phyloP scores from a whole-genome alignment of 1,140 invertebrate species.

The Drosophila sucinea region DNA sequence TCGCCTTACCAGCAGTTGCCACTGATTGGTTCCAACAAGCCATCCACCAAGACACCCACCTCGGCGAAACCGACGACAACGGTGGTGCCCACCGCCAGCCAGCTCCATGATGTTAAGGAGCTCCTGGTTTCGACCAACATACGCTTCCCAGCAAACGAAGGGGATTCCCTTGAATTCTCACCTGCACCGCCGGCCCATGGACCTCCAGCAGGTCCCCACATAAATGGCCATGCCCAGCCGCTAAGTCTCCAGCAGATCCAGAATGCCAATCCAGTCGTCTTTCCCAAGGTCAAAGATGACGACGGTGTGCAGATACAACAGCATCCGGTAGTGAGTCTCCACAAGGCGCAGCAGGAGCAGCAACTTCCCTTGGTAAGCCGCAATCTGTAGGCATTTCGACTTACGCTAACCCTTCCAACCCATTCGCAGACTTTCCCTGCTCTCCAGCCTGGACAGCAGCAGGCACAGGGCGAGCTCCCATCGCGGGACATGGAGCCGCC shows the following conservation, averaged over 20 bases:
- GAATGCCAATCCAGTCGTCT: conserved; percentile 70
- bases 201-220: conserved; percentile 50
- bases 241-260: conserved; percentile 74
- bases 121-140: conserved; percentile 76
- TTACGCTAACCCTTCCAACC: neutral
- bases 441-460: conserved; percentile 27
- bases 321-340: conserved; percentile 75
- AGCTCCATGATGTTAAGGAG: conserved; percentile 65
- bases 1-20: conserved; percentile 73
- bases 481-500: conserved; percentile 76
- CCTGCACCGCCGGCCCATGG: conserved; percentile 38
- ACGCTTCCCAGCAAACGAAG: conserved; percentile 72
- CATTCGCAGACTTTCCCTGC: conserved; percentile 63
- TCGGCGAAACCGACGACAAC: conserved; percentile 23
- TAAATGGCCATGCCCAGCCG: conserved; percentile 80
- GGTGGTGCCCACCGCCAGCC: conserved; percentile 3
- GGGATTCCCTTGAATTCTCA: conserved; percentile 52
- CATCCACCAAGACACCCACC: conserved; percentile 38
- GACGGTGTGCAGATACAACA: conserved; percentile 71
- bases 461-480: conserved; percentile 36
- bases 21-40: conserved; percentile 59
- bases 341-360: conserved; percentile 70
- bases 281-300: conserved; percentile 68
- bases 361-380: conserved; percentile 64
- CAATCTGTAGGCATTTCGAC: neutral